Base-by-base conservation (phyloP, 2,113 vertebrate genomes). In the Thamnophis sirtalis region DNA sequence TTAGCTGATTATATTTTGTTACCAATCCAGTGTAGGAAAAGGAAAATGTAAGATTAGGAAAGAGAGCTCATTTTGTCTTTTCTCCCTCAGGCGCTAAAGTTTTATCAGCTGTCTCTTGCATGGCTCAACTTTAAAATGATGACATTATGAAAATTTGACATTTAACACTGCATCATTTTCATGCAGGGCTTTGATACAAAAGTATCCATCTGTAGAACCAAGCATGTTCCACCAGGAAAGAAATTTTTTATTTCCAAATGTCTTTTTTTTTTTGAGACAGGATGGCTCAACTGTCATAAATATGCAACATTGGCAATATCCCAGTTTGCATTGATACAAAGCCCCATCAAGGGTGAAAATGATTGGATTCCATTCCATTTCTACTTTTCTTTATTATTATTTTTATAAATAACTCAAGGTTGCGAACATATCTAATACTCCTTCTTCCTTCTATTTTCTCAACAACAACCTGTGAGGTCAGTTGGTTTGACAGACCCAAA, bases 111-210 rank as follows among this genome's bases (percentile, higher is more conserved):
- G 17, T 60, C 54, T 86, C 80, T 53, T 92, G 80, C 55, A 85
- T 63, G 73, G n/a, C 91, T 85, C 58, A 92, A 89, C 48, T 85
- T 92, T 92, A 89, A 89, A 89, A 92, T 89, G 54, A 89, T 60
- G 80, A 22, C 88, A 86, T 84, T 84, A 88, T 88, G 91, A 92
- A 92, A 88, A 92, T 58, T 19, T 88, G 91, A 88, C 63, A 88
- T 85, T 92, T 92, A 89, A 63, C 55, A 58, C 43, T 92, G 48
- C 73, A 53, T 85, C 13, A 38, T 80, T 89, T 89, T 24, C 55
- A 84, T 60, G 87, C n/a, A 33, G 55, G 80, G 28, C 9, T 49
- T 86, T 53, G n/a, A 63, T 85, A 43, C 2, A 86, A 50, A 63
- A 89, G 55, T 43, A 43, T 48, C 22, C n/a, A 43, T 51, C 80